Evolutionary conservation across 2,113 vertebrate species (phyloP), one percentile per base, ranked within the genome.

Genomic region (Corythornis cristatus): DNA sequence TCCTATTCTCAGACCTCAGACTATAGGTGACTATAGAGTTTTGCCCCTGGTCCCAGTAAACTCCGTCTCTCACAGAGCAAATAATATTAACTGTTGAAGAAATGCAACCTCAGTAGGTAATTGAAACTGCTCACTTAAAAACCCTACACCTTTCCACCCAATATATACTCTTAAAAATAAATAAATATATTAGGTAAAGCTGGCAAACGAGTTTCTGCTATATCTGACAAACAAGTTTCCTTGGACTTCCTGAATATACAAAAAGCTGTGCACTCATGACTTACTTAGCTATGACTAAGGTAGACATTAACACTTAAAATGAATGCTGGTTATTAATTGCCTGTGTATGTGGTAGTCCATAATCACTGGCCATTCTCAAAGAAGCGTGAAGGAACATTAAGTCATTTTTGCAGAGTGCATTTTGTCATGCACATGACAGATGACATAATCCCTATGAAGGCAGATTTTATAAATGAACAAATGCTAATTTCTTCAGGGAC

Each of bases 281-380:
- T 48, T 48, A 48, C 46, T 48, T 48, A 22, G 20, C 46, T 22
- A 48, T 20, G 21, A 33, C 11, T 80, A 25, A 72, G 18, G 16
- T 5, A 73, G 35, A 50, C 42, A 76, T 62, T 67, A 86, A 76
- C 75, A 68, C 29, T 65, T 74, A 67, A 70, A 90, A 86, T 85
- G 10, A 88, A 77, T 77, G 37, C 26, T 76, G 35, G 12, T 87
- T 89, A 57, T 83, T 95, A 83, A 93, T 83, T 92, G 45, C 18
- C 6, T 53, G 2, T 45, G 19, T n/a, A 19, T 64, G 22, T n/a
- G 58, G 25, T 29, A 72, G 58, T 77, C 60, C 33, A 65, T 61
- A 89, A 83, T 54, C 56, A 37, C 22, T 37, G 75, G 56, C 40
- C 61, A 67, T 89, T 91, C 67, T 67, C 75, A 91, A 91, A 91